A percentile compares a stretch with the other conserved stretches of the same genome.
phyloP scores from a whole-genome alignment of 2,888 invertebrate genomes.

The Plebejus argus region DNA sequence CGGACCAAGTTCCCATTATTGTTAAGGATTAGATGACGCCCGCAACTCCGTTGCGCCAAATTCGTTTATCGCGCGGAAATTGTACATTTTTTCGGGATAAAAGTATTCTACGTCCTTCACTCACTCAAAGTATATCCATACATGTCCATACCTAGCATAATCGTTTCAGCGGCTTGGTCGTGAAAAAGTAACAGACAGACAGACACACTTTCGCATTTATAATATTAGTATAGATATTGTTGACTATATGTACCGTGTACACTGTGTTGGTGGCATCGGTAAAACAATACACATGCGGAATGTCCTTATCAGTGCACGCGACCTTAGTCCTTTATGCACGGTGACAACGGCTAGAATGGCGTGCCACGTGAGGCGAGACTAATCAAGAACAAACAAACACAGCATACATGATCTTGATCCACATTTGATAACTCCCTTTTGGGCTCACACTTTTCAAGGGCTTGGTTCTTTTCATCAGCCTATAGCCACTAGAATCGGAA shows the following conservation, averaged over 20 bases:
- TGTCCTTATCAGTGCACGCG: slow-evolving; percentile 34
- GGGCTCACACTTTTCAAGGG: slow-evolving; percentile 10
- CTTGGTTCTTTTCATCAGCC: not conserved
- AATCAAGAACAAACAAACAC: slow-evolving; percentile 28
- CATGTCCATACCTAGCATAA: too few relatives aligned
- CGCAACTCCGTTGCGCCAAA: too few relatives aligned
- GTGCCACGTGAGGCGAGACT: slow-evolving; percentile 11
- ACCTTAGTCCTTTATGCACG: slow-evolving; percentile 15
- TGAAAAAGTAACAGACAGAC: too few relatives aligned
- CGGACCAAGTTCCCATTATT: too few relatives aligned
- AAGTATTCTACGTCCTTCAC: too few relatives aligned
- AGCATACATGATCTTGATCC: slow-evolving; percentile 40
- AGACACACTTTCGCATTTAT: too few relatives aligned
- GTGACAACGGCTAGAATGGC: slow-evolving; percentile 13
- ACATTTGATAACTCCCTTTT: slow-evolving; percentile 31
- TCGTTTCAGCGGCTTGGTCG: too few relatives aligned
- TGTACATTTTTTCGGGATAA: too few relatives aligned
- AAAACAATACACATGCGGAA: slow-evolving; percentile 25
- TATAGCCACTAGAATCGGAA: too few relatives aligned
- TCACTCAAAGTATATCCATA: too few relatives aligned
- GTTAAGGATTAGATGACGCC: too few relatives aligned
- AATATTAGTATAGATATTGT: not conserved
- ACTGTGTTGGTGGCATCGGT: slow-evolving; percentile 5
- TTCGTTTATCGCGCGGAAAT: too few relatives aligned
- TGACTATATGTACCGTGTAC: not conserved